Base-by-base conservation (phyloP, 1,140 invertebrate genomes). In the Aphaenogaster rudis region DNA sequence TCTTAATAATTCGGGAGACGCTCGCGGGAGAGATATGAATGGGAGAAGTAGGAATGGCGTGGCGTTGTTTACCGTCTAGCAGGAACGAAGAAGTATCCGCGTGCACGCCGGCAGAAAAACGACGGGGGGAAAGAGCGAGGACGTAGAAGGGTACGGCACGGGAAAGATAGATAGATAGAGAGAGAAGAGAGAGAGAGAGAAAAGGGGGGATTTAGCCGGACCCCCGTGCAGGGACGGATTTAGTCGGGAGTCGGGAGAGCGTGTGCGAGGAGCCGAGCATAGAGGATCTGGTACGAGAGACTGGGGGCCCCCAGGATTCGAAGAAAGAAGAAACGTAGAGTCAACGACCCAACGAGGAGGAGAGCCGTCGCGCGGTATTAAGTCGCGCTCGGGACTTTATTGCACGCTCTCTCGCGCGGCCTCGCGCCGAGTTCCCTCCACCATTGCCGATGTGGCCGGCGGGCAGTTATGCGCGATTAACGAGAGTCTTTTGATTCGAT, bases 261-360 rank as follows among this genome's bases (percentile, higher is more conserved):
- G 71, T 66, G 42, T 66, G 85, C 88, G 86, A 79, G 86, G 86
- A 87, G 69, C 67, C 9, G 48, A n/a, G 17, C 54, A 50, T 17
- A 36, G 79, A 84, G 80, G 69, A 86, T 57, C 74, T 88, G 86
- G 79, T 81, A 80, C 63, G 88, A 79, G 87, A 84, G 86, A 92
- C 81, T 90, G 86, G 87, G 91, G 90, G 78, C 78, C 89, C 89
- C 91, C 92, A 93, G 92, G 92, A 94, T 94, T 94, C 93, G 91
- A 94, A 93, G 91, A 93, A 93, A 93, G 92, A 92, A 94, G 93
- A 94, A 94, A 93, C 92, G 85, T 78, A 91, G 92, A 94, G 94
- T 94, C 94, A 95, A 95, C 91, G 94, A 95, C 94, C 94, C 80
- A 91, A 91, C 90, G 91, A 92, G 87, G 87, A 82, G 89, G 86